Base-by-base conservation (phyloP, 2,888 invertebrate species). In the Cheilosia variabilis region DNA sequence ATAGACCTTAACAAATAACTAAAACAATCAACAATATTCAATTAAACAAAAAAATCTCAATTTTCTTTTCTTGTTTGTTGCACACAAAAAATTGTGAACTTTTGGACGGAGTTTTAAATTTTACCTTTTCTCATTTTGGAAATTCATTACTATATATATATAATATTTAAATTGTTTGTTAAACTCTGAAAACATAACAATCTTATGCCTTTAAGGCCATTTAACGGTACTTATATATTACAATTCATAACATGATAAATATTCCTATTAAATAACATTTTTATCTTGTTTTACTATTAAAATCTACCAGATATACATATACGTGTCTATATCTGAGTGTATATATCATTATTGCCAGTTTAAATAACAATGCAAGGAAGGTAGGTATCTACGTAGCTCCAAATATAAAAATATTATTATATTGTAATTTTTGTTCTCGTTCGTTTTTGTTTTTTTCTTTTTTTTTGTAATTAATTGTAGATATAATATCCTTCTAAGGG, bases 361-460 rank as follows among this genome's bases (percentile, higher is more conserved):
- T 84, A 78, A 78, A 87, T 87, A 76, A 76, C 87, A 88, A 89
- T 87, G 88, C 88, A 88, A 89, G 89, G 88, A 89, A 89, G 91
- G 90, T 90, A 91, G 91, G 91, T 91, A 91, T 91, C 91, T 91
- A 91, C 91, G 91, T 91, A 91, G 91, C 91, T 91, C 90, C 88
- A 88, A 89, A 89, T 90, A 89, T 87, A 89, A 89, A 89, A 89
- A 89, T 89, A 89, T 89, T 75, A 52, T 80, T 88, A 76, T 66
- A 78, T 78, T 83, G 75, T 87, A 65, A 81, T 82, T 77, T 68
- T 84, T 68, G 63, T 87, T 79, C 83, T 72, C 58, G 57, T 80
- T 69, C 69, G 65, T 75, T 72, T 87, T 34, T 34, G 3, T 34
- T 2, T 10, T 34, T 10, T 31, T 2, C 2, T 34, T 13, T 37